Conservation (phyloP, 2,888 invertebrate species). For the Orchesella flavescens region DNA sequence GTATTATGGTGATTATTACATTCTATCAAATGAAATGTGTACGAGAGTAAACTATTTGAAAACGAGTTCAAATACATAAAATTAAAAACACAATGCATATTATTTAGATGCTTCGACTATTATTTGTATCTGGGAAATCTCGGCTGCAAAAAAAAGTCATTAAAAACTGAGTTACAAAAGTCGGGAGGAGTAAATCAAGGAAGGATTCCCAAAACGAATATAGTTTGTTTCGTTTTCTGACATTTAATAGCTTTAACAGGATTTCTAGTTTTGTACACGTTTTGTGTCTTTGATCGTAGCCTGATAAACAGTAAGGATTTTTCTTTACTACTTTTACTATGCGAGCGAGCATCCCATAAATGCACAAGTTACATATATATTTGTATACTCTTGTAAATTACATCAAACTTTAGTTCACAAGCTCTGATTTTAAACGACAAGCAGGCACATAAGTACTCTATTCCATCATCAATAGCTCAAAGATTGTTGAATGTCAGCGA, state of each 20-base stretch:
- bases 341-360: no score
- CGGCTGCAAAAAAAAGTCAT: conserved; percentile 51
- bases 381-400: no score
- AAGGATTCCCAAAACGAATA: not conserved
- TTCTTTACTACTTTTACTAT: not conserved
- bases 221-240: conserved; percentile 30
- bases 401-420: no score
- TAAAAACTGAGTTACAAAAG: conserved; percentile 23
- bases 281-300: conserved; percentile 34
- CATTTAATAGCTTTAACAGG: conserved; percentile 58
- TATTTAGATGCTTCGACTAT: no score
- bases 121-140: not conserved
- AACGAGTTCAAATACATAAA: no score
- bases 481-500: no score
- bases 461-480: not conserved
- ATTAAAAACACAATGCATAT: no score
- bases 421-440: no score
- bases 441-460: not conserved
- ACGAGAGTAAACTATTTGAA: no score
- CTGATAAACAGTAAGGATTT: conserved; percentile 15
- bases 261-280: conserved; percentile 11
- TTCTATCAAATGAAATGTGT: no score
- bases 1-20: no score
- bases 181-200: conserved; percentile 26
- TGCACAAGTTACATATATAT: no score